Evolutionary conservation across 2,797 vertebrate species (phyloP), one percentile per base, ranked within the genome.

Genomic region (Valencia hispanica): DNA sequence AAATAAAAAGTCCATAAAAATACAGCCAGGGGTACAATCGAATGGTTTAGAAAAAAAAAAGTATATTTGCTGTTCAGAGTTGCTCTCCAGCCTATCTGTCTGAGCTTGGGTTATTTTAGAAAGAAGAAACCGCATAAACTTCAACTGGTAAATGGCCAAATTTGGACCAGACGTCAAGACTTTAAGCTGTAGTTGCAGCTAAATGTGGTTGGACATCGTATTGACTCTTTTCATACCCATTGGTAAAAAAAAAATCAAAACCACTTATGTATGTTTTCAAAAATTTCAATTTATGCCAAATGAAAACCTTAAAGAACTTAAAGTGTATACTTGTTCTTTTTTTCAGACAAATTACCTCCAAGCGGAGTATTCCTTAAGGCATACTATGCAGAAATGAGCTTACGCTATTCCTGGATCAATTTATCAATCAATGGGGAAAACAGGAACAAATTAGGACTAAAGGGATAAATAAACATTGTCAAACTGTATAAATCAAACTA

Each of bases 401-500:
- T 50, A 25, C 34, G 25, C 25, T 30, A n/a, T 11, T 41, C 20
- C 47, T 36, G 48, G 48, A 14, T 70, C 48, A 53, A 53, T 36
- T 70, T 51, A 70, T n/a, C n/a, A 14, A 68, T 68, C 65, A 68
- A 43, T 68, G 65, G 22, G 25, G 65, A 36, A 43, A 68, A 68
- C 39, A 17, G 65, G 25, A 68, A 68, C 65, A 68, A 41, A 68
- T 68, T 43, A 41, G 39, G 22, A 41, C 65, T 43, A 68, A 68
- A 47, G 0, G 30, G 32, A 50, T 47, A 70, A 70, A 50, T 70
- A 30, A 30, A 70, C 27, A 70, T 34, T 51, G 69, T 34, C 47
- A 70, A 34, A 36, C 20, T n/a, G 65, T 41, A 68, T 68, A 68
- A 68, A 68, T 68, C 65, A 68, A 68, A 68, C 22, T n/a, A 68